phyloP scores from a whole-genome alignment of 2,888 invertebrate species.

The Drosophila nr. perissopoda region DNA sequence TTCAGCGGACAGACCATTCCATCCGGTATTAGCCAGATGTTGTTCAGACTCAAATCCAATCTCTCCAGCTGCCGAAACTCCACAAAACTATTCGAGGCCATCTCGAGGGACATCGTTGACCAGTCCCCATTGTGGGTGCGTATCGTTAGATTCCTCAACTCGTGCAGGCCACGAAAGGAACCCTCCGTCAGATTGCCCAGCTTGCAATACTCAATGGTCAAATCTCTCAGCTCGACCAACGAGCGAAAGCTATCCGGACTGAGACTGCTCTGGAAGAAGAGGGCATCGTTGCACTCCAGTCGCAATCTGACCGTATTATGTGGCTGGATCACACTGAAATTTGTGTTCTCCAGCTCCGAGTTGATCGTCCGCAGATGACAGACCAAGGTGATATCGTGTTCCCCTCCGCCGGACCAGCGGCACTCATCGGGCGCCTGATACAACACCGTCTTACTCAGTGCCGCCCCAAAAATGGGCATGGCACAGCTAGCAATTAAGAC shows the following conservation, averaged over 20 bases:
- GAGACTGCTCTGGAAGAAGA: conserved; percentile 92
- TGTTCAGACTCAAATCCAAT: conserved; percentile 94
- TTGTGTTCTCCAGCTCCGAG: conserved; percentile 94
- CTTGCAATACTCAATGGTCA: conserved; percentile 95
- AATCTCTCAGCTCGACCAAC: conserved; percentile 91
- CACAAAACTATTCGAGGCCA: conserved; percentile 92
- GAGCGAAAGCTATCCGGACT: conserved; percentile 92
- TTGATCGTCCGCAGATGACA: conserved; percentile 93
- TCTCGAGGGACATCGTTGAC: conserved; percentile 93
- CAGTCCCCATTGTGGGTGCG: conserved; percentile 93
- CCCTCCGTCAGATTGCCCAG: conserved; percentile 93
- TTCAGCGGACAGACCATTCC: conserved; percentile 93
- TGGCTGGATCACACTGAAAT: conserved; percentile 94
- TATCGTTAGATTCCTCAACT: conserved; percentile 93
- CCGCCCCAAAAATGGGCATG: conserved; percentile 84
- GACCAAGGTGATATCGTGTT: conserved; percentile 89
- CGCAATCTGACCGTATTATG: conserved; percentile 92
- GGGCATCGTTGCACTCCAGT: conserved; percentile 92
- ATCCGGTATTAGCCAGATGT: conserved; percentile 95
- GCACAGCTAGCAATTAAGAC: conserved; percentile 83
- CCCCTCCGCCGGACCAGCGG: conserved; percentile 84
- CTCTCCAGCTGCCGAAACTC: conserved; percentile 92
- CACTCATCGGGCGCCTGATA: conserved; percentile 95
- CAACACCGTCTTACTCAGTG: conserved; percentile 84
- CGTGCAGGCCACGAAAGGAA: conserved; percentile 91